Base-by-base conservation (phyloP, 2,113 vertebrate species). In the Calidris pugnax region DNA sequence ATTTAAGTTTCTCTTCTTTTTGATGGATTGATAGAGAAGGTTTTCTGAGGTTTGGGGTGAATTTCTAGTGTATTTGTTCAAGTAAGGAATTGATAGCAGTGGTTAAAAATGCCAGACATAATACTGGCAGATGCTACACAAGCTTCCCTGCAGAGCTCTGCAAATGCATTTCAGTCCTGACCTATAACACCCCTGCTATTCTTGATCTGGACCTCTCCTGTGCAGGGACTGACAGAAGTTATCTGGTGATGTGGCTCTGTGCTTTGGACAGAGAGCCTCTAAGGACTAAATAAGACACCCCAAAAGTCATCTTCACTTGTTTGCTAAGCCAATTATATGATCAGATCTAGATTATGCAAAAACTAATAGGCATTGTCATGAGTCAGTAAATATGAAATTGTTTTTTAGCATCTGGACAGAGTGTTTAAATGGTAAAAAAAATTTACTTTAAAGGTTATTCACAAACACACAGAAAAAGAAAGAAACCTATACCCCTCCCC, bases 311-410 rank as follows among this genome's bases (percentile, higher is more conserved):
- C 56, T 90, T 78, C 39, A 53, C 19, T 85, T 82, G 30, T 90
- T 89, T 67, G 39, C 24, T 87, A 87, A 68, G 21, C n/a, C 79
- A 92, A 24, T 64, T 91, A 76, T 88, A 60, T 74, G 16, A 69
- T 50, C 82, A 76, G 51, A 93, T 73, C 51, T 81, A 59, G 56
- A 53, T 60, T 60, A 85, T 35, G 16, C 41, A 72, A 50, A 93
- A 91, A 48, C 82, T 92, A 91, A 78, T 64, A 87, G 60, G 27
- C 19, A 75, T 50, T 86, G 23, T 74, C 77, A 95, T 85, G 91
- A 96, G 55, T 94, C 87, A 91, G 35, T 87, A 91, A 88, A 90
- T 64, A 55, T 11, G 22, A 95, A 95, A 89, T 77, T 74, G 33
- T 47, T 89, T 72, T 87, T 67, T 63, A 64, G 27, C 63, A 87